Percentiles rank a stretch among this genome's conserved stretches.
These are phyloP conservation scores for Silurus lanzhouensis DNA, from an alignment of 2,797 vertebrate genomes.

Conservation along the genomic window DNA sequence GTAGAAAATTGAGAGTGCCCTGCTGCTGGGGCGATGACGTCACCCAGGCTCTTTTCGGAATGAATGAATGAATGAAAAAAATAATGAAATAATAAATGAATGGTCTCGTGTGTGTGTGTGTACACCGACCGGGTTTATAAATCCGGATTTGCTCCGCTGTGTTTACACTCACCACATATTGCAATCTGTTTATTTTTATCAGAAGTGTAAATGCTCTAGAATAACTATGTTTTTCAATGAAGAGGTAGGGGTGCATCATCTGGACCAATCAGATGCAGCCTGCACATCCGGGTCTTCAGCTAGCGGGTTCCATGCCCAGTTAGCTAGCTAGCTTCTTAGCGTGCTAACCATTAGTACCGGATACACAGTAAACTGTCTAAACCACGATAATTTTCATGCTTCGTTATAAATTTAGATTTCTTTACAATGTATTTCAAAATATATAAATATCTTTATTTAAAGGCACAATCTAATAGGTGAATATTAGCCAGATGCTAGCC, in stretches of 20 bases:
- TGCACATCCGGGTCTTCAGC: background rate
- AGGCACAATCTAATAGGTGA: background rate
- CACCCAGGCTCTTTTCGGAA: background rate
- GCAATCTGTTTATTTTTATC: background rate
- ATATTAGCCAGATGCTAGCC: constrained; percentile 2
- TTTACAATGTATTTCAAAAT: background rate
- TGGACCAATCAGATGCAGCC: background rate
- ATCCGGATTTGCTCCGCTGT: background rate
- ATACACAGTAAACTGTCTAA: background rate
- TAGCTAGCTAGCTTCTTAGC: no score
- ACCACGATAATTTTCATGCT: background rate
- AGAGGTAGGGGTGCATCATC: background rate
- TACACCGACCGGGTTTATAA: background rate
- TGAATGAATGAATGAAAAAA: background rate
- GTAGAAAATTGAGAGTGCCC: constrained; percentile 17
- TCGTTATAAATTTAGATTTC: no score
- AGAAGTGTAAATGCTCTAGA: background rate
- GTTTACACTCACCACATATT: background rate
- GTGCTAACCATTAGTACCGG: background rate
- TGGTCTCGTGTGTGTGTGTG: background rate
- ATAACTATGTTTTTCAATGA: background rate
- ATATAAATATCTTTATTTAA: background rate
- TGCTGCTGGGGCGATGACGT: background rate
- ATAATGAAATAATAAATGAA: background rate
- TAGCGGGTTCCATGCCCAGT: background rate